Evolutionary conservation across 1,140 invertebrate genomes (phyloP).

Genomic region (Dreissena rostriformis): DNA sequence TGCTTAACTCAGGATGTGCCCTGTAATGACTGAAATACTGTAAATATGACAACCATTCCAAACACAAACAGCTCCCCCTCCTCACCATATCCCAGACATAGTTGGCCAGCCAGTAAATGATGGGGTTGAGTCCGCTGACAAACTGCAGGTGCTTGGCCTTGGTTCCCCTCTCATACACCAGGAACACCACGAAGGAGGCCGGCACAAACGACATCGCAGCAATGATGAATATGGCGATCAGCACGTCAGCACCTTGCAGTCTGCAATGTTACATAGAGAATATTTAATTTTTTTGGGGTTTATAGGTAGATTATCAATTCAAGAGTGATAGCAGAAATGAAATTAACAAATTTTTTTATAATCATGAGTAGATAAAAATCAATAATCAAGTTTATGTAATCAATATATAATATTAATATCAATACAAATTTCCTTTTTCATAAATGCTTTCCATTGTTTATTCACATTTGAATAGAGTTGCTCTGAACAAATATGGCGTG

Average conservation of each 20-base stretch:
- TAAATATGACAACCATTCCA: no score
- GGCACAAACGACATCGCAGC: conserved; percentile 87
- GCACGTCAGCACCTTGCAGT: conserved; percentile 82
- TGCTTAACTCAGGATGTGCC: no score
- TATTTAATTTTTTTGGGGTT: no score
- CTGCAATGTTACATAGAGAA: conserved; percentile 70
- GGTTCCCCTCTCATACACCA: conserved; percentile 85
- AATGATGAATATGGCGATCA: conserved; percentile 85
- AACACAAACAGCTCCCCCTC: neutral
- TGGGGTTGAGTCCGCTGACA: conserved; percentile 87
- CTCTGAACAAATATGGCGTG: no score
- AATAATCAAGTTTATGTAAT: no score
- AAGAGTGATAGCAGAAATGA: conserved; percentile 24
- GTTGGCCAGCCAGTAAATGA: conserved; percentile 82
- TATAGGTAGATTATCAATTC: no score
- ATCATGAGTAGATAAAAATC: conserved; percentile 1
- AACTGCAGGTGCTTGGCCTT: conserved; percentile 88
- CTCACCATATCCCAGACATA: conserved; percentile 85
- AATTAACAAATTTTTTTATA: neutral
- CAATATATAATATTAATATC: no score
- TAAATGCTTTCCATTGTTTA: no score
- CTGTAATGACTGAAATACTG: no score
- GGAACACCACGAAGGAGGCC: conserved; percentile 89
- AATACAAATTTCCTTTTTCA: no score
- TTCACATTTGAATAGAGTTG: no score